Base-by-base conservation (phyloP, 2,797 vertebrate genomes). In the Arnoldichthys spilopterus region DNA sequence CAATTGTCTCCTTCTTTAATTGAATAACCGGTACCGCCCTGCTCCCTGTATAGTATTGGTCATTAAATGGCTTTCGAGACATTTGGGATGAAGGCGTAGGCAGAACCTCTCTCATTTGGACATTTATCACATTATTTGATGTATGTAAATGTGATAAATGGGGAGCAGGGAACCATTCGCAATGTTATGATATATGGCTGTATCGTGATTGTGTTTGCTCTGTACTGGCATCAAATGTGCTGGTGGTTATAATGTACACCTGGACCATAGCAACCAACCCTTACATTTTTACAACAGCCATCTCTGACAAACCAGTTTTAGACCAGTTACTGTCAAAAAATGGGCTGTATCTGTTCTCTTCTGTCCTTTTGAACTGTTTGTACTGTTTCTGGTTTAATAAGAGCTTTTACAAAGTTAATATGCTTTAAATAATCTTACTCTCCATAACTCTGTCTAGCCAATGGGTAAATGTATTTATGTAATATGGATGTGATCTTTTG, bases 1-100 rank as follows among this genome's bases (percentile, higher is more conserved):
- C 51, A 37, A 30, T 40, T 72, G 32, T 64, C 32, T 71, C 62
- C 26, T 78, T 53, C 62, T 71, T 34, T 78, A 53, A 11, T 40
- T 47, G 13, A 47, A 47, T 47, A 11, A 47, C 43, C 13, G 3
- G 43, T 47, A 13, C 11, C 13, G 13, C 43, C 11, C 43, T 47
- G 12, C 13, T 47, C 43, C 43, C 43, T 47, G 12, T 47, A 47
- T 47, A 47, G 43, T 47, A 47, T 47, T 13, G 43, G 13, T 3
- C 13, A 2, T 47, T 47, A 47, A 47, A 15, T 15, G 11, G 13
- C 43, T 47, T 3, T 47, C n/a, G n/a, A n/a, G n/a, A 47, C 13
- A 13, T 47, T 47, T 47, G 43, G 13, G 43, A 47, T 47, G 43
- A 0, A 13, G 3, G 3, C 43, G 13, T 11, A 47, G 43, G 43